A percentile compares a stretch with the other conserved stretches of the same genome.
These are phyloP conservation scores for Salticus scenicus DNA, from an alignment of 2,888 invertebrate genomes.

Conservation along the genomic window DNA sequence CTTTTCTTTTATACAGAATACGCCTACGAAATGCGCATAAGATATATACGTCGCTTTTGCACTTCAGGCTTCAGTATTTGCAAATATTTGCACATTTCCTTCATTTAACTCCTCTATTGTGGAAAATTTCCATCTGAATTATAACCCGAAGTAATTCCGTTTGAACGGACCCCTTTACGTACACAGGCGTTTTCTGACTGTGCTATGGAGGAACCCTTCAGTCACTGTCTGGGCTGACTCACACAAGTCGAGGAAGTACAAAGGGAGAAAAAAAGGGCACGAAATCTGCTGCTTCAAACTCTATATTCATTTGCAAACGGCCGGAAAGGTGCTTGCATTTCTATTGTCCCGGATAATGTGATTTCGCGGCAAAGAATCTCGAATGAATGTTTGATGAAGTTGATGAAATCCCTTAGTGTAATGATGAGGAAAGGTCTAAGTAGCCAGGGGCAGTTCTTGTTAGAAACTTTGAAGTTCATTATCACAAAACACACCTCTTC, in stretches of 20 bases:
- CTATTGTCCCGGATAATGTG: conserved; percentile 42
- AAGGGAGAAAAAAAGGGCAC: background rate
- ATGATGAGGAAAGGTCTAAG: background rate
- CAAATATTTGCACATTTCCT: background rate
- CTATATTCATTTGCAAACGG: conserved; percentile 17
- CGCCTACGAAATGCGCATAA: too few species aligned
- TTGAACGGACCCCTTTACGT: background rate
- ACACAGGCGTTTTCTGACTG: background rate
- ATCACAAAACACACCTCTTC: too few species aligned
- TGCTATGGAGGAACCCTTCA: background rate
- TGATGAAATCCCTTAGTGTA: background rate
- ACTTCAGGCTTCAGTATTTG: background rate
- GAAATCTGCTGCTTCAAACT: background rate
- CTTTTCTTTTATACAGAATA: too few species aligned
- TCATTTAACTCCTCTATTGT: background rate
- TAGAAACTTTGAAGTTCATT: too few species aligned
- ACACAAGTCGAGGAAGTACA: background rate
- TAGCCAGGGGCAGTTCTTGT: background rate
- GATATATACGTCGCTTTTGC: too few species aligned
- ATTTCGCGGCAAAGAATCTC: conserved; percentile 34
- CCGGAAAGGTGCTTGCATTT: conserved; percentile 33
- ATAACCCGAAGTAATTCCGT: background rate
- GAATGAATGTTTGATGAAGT: conserved; percentile 58
- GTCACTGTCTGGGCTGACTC: background rate
- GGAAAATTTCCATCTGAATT: conserved; percentile 8